Conservation (phyloP, 1,140 invertebrate species). For the Drosophila bocki region DNA sequence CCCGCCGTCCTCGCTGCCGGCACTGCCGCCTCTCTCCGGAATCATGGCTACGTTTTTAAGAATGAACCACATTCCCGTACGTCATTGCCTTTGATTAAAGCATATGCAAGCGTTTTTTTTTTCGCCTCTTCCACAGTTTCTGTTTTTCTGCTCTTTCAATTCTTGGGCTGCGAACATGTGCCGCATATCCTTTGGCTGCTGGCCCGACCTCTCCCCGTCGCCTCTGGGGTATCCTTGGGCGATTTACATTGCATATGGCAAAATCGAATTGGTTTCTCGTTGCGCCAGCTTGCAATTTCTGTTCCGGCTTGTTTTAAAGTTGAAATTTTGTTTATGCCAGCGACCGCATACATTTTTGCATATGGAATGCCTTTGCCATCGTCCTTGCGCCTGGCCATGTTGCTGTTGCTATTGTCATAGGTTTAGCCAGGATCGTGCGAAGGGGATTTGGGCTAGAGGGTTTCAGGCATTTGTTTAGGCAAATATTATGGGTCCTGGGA, state of each 20-base stretch:
- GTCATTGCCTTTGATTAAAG: slow-evolving; percentile 75
- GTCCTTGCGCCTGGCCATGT: slow-evolving; percentile 25
- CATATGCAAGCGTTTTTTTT: slow-evolving; percentile 67
- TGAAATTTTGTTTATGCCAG: slow-evolving; percentile 49
- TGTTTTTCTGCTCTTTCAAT: slow-evolving; percentile 10
- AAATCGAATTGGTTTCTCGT: slow-evolving; percentile 61
- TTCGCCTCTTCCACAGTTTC: slow-evolving; percentile 33
- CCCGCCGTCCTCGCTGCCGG: neutral
- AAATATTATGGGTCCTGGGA: slow-evolving; percentile 56
- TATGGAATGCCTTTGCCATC: slow-evolving; percentile 46
- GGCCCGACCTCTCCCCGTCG: neutral
- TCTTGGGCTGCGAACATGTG: slow-evolving; percentile 30
- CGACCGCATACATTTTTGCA: slow-evolving; percentile 54
- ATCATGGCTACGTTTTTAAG: slow-evolving; percentile 66
- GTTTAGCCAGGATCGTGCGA: slow-evolving; percentile 6
- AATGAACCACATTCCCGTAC: slow-evolving; percentile 76
- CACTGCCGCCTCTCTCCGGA: slow-evolving; percentile 25
- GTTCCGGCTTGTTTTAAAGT: slow-evolving; percentile 52
- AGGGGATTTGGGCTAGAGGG: slow-evolving; percentile 20
- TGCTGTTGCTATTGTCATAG: slow-evolving; percentile 30
- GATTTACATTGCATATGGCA: slow-evolving; percentile 50
- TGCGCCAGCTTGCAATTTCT: slow-evolving; percentile 57
- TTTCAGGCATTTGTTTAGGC: slow-evolving; percentile 44
- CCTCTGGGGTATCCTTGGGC: slow-evolving; percentile 30
- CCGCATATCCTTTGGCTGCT: slow-evolving; percentile 13